Evolutionary conservation across 2,113 vertebrate species (phyloP).

Genomic region (Telmatochromis brichardi): DNA sequence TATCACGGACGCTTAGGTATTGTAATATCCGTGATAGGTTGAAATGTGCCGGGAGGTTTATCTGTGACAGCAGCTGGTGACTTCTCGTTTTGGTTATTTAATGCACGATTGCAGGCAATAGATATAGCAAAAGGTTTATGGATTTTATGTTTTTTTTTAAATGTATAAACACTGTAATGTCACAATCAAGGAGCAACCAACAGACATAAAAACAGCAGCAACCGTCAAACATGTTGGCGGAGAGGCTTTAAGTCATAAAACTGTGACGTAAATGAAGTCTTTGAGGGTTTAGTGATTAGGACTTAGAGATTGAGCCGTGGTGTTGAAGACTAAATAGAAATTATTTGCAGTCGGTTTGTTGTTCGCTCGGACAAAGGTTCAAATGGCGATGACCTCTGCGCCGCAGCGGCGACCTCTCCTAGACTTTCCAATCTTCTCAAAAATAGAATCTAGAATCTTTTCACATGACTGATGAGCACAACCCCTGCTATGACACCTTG

Average conservation of each 20-base stretch:
- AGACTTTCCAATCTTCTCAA: neutral
- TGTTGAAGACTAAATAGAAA: neutral
- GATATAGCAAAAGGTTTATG: neutral
- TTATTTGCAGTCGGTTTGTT: neutral
- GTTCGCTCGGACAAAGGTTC: neutral
- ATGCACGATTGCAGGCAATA: neutral
- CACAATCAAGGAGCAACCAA: neutral
- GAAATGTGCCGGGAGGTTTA: neutral
- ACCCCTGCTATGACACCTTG: conserved; percentile 17
- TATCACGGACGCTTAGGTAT: neutral
- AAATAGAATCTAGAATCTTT: neutral
- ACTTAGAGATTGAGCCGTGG: neutral
- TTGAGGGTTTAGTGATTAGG: neutral
- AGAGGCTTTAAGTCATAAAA: neutral
- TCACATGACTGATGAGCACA: conserved; percentile 9
- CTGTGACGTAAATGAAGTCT: neutral
- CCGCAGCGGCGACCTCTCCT: neutral
- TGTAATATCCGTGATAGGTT: neutral
- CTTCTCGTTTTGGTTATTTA: neutral
- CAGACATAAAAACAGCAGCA: neutral
- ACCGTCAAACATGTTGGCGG: neutral
- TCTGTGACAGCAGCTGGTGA: neutral
- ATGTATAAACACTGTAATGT: neutral
- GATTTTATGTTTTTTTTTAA: rapidly evolving
- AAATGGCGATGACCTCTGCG: neutral